Conservation (phyloP, 2,113 vertebrate species). For the Mionectes macconnelli region DNA sequence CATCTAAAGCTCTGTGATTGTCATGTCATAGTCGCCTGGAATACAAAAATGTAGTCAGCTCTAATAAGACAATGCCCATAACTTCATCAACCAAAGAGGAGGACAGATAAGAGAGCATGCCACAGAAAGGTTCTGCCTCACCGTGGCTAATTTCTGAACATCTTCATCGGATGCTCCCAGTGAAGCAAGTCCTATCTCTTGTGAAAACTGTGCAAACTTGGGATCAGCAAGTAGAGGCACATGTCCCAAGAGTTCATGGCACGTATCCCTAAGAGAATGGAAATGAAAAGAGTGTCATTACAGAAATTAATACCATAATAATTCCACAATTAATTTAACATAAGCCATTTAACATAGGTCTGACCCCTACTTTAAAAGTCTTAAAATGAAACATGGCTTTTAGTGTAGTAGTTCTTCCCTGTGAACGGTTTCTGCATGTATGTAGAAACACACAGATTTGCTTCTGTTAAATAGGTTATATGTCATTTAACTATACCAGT, state of each 20-base stretch:
- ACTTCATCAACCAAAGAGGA: neutral
- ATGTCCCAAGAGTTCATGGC: constrained; percentile 95
- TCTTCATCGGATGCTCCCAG: constrained; percentile 93
- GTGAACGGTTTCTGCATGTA: neutral
- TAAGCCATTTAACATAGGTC: neutral
- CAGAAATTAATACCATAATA: neutral
- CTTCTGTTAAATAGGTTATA: neutral
- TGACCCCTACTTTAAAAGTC: neutral
- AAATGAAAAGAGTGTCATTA: constrained; percentile 24
- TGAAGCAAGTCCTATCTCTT: constrained; percentile 96
- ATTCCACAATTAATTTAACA: neutral
- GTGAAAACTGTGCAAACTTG: constrained; percentile 97
- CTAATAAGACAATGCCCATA: neutral
- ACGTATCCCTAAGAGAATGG: constrained; percentile 85
- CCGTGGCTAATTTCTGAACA: constrained; percentile 96
- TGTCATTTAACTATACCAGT: neutral
- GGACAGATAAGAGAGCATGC: neutral
- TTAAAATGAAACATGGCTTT: neutral
- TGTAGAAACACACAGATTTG: neutral
- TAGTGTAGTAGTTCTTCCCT: neutral
- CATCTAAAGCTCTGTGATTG: neutral
- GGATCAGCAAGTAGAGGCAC: constrained; percentile 95
- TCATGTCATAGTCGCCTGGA: neutral
- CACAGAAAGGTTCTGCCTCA: constrained; percentile 75
- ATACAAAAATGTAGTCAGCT: neutral